A percentile compares a stretch with the other conserved stretches of the same genome.
Conservation (phyloP, 1,140 invertebrate species). For the Cardiocondyla obscurior region DNA sequence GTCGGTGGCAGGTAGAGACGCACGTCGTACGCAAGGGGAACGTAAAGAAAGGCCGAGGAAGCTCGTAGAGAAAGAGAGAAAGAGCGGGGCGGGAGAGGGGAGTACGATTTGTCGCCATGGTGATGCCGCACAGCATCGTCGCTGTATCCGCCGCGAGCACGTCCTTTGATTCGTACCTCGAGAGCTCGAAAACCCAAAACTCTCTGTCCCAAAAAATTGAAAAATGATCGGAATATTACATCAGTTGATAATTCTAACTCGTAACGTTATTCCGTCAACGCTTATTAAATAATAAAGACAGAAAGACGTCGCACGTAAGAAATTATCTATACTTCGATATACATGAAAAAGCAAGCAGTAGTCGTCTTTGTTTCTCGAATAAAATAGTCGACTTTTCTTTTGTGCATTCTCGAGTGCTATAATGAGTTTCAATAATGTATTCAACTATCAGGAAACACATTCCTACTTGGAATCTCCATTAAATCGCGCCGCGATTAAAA, state of each 20-base stretch:
- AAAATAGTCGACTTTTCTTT: not conserved
- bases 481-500: too few species aligned
- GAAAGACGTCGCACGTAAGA: too few species aligned
- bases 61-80: constrained; percentile 63
- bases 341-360: too few species aligned
- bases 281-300: too few species aligned
- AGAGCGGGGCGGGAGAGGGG: not conserved
- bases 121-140: constrained; percentile 73
- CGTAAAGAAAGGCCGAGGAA: constrained; percentile 34
- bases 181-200: too few species aligned
- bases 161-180: not conserved
- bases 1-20: not conserved
- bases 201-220: not conserved
- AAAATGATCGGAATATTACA: not conserved
- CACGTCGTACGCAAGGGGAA: constrained; percentile 32
- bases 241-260: too few species aligned
- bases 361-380: not conserved
- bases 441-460: not conserved
- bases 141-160: constrained; percentile 51
- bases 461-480: too few species aligned
- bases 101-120: constrained; percentile 78
- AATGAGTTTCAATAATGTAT: not conserved
- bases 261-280: too few species aligned
- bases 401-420: not conserved
- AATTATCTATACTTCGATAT: too few species aligned